Evolutionary conservation across 2,113 vertebrate species (phyloP), one percentile per base, ranked within the genome.

Genomic region (Prionailurus viverrinus): DNA sequence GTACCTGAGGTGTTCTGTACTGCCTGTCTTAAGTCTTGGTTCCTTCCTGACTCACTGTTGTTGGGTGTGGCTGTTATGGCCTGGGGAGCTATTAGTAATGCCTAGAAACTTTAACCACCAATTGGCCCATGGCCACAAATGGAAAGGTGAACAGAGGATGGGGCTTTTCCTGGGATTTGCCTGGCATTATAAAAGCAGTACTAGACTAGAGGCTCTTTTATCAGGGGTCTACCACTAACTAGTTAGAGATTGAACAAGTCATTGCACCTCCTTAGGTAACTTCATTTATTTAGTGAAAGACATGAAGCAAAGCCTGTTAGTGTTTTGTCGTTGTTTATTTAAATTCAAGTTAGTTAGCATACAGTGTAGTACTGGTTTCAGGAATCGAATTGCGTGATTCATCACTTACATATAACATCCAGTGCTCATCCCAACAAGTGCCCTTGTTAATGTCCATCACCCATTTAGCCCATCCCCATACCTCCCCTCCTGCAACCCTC

Each of bases 21-120:
- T 81, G 29, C 5, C 9, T 74, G 23, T 58, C 58, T 33, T 61
- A 16, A 78, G 19, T 36, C 51, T 41, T 41, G 41, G 8, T 53
- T 95, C 81, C 86, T 97, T 39, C 82, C 84, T 89, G 71, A 96
- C 39, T 97, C 97, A 96, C 58, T 41, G 6, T 73, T 61, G 63
- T 74, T 93, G 78, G 89, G 97, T 95, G 78, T 96, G 94, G 83
- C 92, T 95, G 25, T 89, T 93, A 86, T 86, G 39, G 41, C 94
- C 39, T 66, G 25, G 10, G 68, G 89, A 89, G 83, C 76, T 88
- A 19, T 96, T 95, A 97, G 76, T 94, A 87, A 95, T 68, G 18
- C 71, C 69, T 88, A 81, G 41, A 68, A 91, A 39, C 33, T 71
- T 92, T 61, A 89, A 91, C 94, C 63, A 21, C 48, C 31, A 5